Base-by-base conservation (phyloP, 1,140 invertebrate genomes). In the Bathynomus jamesi region DNA sequence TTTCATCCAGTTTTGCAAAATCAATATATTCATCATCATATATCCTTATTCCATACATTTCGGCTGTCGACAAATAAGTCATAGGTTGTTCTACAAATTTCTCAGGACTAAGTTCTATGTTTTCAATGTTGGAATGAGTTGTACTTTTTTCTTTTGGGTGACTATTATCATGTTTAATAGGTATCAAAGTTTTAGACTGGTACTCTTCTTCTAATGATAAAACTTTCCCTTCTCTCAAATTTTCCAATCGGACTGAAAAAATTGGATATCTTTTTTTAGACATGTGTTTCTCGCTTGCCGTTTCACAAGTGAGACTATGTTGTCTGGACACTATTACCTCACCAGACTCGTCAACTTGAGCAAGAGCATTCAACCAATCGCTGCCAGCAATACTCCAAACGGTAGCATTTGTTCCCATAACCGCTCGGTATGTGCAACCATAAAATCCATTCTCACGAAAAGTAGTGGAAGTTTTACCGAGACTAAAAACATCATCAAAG, bases 261-360 rank as follows among this genome's bases (percentile, higher is more conserved):
- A 74, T 7, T 0, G 72, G 72, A 28, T 70, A 40, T 31, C 70
- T 74, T 24, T 69, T 40, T 46, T 62, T 70, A 24, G 63, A 67
- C 40, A 65, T 65, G 30, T 67, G 62, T 28, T 79, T 83, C 4
- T 82, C 82, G 61, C 80, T 77, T n/a, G 73, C 76, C 25, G 74
- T 68, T 65, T 69, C 61, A 61, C 80, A 79, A 11, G 84, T 71
- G 28, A 85, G 65, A 30, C 85, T 82, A 30, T 82, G 80, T 25
- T 81, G 81, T 77, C 83, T 83, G 8, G 83, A 79, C 0, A 81
- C 78, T 40, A 80, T 69, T 66, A 85, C 72, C 76, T 84, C 83
- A 28, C 85, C 85, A 68, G 82, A 80, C 30, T 82, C 73, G 65
- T 81, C 83, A 3, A 82, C 82, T 67, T 83, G 82, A 30, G 82